These are phyloP conservation scores for Atta colombica DNA, from an alignment of 1,140 invertebrate species.

Conservation along the genomic window DNA sequence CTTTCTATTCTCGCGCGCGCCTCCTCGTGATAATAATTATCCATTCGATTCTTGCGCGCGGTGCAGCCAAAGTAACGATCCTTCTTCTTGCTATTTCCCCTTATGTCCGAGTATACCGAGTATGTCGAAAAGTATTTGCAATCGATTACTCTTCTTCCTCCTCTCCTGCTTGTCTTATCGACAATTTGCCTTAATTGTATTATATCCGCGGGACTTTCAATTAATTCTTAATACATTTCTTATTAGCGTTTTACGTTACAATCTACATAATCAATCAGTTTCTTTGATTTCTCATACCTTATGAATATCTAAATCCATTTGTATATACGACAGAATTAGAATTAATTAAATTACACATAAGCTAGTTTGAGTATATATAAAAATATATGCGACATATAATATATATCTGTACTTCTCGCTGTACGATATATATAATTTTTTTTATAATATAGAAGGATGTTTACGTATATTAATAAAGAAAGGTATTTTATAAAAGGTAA, in stretches of 20 bases:
- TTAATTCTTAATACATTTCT: slow-evolving; percentile 62
- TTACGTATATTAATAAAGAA: not conserved
- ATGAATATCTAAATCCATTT: slow-evolving; percentile 15
- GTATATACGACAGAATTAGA: not conserved
- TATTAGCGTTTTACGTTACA: slow-evolving; percentile 14
- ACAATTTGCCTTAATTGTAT: not conserved
- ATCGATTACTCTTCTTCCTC: slow-evolving; percentile 55
- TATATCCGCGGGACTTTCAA: slow-evolving; percentile 47
- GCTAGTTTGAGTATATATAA: not conserved
- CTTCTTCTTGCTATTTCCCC: slow-evolving; percentile 61
- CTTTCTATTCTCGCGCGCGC: slow-evolving; percentile 34
- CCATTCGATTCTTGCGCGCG: slow-evolving; percentile 56
- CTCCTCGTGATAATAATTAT: slow-evolving; percentile 74
- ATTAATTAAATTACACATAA: not conserved
- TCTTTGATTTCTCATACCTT: slow-evolving; percentile 4
- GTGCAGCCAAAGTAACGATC: slow-evolving; percentile 70
- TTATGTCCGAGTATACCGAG: slow-evolving; percentile 52
- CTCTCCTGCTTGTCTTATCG: not conserved
- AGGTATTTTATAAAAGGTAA: no score
- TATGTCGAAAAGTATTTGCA: slow-evolving; percentile 59
- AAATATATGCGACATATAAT: not conserved
- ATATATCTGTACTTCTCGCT: no score
- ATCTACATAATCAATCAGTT: slow-evolving; percentile 22
- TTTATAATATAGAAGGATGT: not conserved
- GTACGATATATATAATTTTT: not conserved